Percentiles rank a stretch among this genome's conserved stretches.
phyloP scores from a whole-genome alignment of 2,113 vertebrate genomes.

The Cyanoramphus novaezelandiae region DNA sequence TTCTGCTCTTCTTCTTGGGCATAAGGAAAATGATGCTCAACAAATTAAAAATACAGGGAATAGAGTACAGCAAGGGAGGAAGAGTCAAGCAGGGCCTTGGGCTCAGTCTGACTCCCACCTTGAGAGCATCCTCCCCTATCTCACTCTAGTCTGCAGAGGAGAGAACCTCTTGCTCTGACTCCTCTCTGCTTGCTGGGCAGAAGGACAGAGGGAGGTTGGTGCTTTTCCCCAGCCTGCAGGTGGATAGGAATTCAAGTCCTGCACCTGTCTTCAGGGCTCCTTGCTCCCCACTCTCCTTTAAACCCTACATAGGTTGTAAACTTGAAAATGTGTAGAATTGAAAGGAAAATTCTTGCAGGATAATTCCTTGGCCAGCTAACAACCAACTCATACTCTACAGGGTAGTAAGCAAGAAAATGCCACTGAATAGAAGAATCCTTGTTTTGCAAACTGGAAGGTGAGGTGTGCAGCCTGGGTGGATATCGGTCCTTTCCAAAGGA shows the following conservation, averaged over 20 bases:
- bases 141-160: not conserved
- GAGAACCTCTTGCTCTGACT: not conserved
- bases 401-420: not conserved
- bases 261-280: not conserved
- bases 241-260: not conserved
- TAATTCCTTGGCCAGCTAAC: not conserved
- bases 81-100: not conserved
- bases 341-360: not conserved
- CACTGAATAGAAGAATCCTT: not conserved
- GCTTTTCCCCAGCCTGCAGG: not conserved
- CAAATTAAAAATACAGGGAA: not conserved
- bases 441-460: not conserved
- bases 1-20: not conserved
- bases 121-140: not conserved
- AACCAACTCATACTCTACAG: not conserved
- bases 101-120: not conserved
- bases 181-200: not conserved
- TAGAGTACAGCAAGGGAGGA: not conserved
- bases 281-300: not conserved
- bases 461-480: not conserved
- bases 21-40: not conserved
- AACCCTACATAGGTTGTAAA: not conserved
- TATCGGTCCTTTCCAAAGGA: not conserved
- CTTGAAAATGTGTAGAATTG: not conserved
- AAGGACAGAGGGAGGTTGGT: not conserved